Evolutionary conservation across 2,113 vertebrate species (phyloP), one percentile per base, ranked within the genome.

Genomic region (Ciconia maguari): DNA sequence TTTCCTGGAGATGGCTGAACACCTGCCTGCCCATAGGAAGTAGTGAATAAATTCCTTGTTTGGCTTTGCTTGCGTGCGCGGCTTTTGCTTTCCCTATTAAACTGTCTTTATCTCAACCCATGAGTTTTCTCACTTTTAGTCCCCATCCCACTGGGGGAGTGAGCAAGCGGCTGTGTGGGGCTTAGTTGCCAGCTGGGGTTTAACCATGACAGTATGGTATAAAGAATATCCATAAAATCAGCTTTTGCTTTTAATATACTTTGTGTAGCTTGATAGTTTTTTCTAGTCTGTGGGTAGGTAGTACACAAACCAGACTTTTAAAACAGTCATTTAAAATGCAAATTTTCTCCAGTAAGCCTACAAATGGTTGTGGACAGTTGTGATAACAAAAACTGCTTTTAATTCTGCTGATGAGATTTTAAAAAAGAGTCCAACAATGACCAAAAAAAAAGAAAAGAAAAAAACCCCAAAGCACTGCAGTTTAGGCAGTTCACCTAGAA

Each of bases 201-300:
- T 38, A 38, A 38, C 38, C 38, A 38, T 38, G 38, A 38, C 38
- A 38, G 38, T 38, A 14, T 3, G 26, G 4, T 34, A 74, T 18
- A 61, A 74, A 77, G 24, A 57, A 48, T 4, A 51, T 2, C 7
- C 0, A 0, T 8, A 70, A 49, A 78, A 82, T 27, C 48, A 68
- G 4, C 22, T 4, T 81, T 65, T 89, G 30, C 34, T 57, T 89
- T 51, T n/a, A 42, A 55, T 4, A 29, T 4, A 71, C 20, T 68
- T 9, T 22, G 58, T 8, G 11, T 12, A 57, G 2, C 22, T 21
- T 41, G 7, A 36, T 7, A 24, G 4, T 11, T 34, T 91, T 65
- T 54, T 29, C 11, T 57, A 46, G n/a, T 36, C 76, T 44, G 13
- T 34, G 22, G 7, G 26, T 9, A 46, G 4, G 21, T 0, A 46